Evolutionary conservation across 2,888 invertebrate genomes (phyloP).

Genomic region (Scaptomyza tumidula): DNA sequence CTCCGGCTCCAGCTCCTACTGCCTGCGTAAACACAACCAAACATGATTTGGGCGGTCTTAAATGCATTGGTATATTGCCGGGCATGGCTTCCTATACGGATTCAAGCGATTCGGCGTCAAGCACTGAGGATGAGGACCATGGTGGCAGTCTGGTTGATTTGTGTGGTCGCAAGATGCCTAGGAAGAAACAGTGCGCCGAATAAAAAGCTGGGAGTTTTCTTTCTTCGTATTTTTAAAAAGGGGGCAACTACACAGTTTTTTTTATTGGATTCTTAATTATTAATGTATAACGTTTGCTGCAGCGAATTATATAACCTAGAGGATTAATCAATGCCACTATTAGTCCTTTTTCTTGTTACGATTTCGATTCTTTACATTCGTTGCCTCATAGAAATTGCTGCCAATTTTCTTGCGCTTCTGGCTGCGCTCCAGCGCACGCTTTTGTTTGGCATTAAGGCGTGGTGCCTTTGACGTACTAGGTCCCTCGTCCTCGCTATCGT

Average conservation of each 20-base stretch:
- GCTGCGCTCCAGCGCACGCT: conserved; percentile 90
- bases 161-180: conserved; percentile 76
- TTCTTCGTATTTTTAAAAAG: conserved; percentile 1
- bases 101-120: conserved; percentile 90
- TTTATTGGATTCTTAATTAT: conserved; percentile 57
- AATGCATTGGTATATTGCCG: conserved; percentile 92
- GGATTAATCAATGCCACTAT: conserved; percentile 38
- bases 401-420: conserved; percentile 92
- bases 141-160: conserved; percentile 67
- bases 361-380: conserved; percentile 95
- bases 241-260: conserved; percentile 33
- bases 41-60: conserved; percentile 85
- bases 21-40: conserved; percentile 47
- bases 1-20: neutral
- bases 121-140: conserved; percentile 86
- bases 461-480: conserved; percentile 81
- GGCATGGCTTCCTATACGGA: conserved; percentile 92
- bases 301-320: conserved; percentile 57
- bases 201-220: conserved; percentile 27
- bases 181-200: conserved; percentile 67
- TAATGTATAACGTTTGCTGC: conserved; percentile 38
- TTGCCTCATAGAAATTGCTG: conserved; percentile 94
- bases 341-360: conserved; percentile 87
- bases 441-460: conserved; percentile 91
- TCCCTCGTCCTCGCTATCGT: conserved; percentile 60